Conservation (phyloP, 53 echinoderm and acorn worm genomes). For the Temnopleurus reevesii region DNA sequence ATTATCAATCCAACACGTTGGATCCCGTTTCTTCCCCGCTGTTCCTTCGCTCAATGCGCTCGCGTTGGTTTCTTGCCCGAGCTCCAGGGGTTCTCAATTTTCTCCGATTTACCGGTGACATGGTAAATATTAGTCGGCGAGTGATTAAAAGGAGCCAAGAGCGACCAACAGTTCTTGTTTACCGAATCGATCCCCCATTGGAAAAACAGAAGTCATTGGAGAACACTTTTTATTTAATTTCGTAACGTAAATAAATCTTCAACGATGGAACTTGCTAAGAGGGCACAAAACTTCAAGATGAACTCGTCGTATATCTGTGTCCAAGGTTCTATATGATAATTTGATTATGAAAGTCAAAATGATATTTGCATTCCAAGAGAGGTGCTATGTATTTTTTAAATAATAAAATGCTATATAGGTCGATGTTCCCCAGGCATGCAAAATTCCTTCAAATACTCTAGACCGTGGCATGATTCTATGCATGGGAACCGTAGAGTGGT, state of each 20-base stretch:
- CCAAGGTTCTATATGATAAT: no score
- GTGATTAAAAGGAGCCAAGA: slow-evolving; percentile 34
- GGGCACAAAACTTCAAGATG: no score
- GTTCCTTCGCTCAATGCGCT: not conserved
- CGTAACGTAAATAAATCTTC: not conserved
- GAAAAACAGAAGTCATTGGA: not conserved
- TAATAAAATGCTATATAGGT: no score
- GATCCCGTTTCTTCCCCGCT: not conserved
- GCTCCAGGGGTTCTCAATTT: slow-evolving; percentile 26
- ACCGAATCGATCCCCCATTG: not conserved
- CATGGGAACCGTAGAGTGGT: not conserved
- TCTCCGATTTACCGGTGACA: not conserved
- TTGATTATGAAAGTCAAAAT: not conserved
- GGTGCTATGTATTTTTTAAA: not conserved
- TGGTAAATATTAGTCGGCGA: slow-evolving; percentile 36
- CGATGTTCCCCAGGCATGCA: no score
- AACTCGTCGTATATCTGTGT: no score
- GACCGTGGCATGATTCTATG: not conserved
- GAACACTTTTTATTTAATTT: not conserved
- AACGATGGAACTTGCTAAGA: not conserved
- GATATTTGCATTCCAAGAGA: not conserved
- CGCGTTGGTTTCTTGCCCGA: not conserved
- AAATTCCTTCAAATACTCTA: no score
- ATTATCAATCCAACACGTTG: slow-evolving; percentile 30
- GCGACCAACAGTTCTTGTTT: not conserved